Conservation (phyloP, 1,140 invertebrate species). For the Atopsyche davidsoni region DNA sequence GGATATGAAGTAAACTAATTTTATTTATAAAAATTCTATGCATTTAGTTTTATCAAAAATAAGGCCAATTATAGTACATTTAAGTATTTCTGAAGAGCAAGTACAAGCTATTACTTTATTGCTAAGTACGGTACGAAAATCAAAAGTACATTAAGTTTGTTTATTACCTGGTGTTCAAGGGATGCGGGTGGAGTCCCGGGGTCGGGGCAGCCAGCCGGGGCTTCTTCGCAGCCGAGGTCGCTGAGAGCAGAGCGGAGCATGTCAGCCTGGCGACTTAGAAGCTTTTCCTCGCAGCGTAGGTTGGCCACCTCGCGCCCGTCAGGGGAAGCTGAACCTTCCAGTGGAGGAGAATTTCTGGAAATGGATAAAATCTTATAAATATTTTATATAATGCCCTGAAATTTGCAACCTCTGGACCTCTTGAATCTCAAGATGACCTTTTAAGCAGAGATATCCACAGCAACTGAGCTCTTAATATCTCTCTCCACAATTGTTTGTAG, state of each 20-base stretch:
- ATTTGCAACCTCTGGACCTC: neutral
- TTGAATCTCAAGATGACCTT: neutral
- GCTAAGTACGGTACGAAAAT: neutral
- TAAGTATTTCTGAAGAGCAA: neutral
- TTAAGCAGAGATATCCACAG: no score
- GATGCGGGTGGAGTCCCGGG: constrained; percentile 42
- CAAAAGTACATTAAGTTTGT: no score
- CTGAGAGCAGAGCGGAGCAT: constrained; percentile 76
- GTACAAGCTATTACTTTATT: neutral
- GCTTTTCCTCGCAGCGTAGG: constrained; percentile 72
- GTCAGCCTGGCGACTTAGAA: constrained; percentile 71
- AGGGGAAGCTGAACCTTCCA: constrained; percentile 37
- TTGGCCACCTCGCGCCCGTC: constrained; percentile 40
- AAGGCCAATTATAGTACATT: neutral
- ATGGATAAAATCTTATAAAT: no score
- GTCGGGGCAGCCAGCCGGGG: constrained; percentile 76
- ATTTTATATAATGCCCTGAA: no score
- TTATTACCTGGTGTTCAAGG: constrained; percentile 30
- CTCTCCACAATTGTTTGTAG: no score
- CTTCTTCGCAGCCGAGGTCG: constrained; percentile 77
- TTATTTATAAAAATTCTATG: no score
- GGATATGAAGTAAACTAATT: no score
- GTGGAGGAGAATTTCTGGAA: constrained; percentile 41
- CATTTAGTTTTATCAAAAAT: no score
- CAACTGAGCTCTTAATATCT: no score